phyloP scores from a whole-genome alignment of 2,113 vertebrate genomes.

The Scomber scombrus region DNA sequence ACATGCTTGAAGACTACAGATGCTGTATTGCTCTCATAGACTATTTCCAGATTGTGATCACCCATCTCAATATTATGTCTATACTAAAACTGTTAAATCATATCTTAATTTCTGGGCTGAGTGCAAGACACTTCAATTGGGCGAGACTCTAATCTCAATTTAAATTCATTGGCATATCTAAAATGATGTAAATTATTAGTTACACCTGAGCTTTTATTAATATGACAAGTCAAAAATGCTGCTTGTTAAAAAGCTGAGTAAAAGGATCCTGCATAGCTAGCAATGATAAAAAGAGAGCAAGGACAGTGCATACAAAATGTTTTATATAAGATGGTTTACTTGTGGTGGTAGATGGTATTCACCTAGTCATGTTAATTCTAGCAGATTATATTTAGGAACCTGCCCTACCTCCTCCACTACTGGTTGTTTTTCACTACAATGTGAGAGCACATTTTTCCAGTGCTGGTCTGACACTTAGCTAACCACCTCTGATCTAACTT shows the following conservation, averaged over 20 bases:
- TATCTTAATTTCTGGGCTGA: neutral
- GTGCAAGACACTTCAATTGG: neutral
- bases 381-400: neutral
- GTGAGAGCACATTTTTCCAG: conserved; percentile 12
- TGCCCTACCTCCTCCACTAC: neutral
- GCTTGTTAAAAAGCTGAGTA: neutral
- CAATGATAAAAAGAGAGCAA: neutral
- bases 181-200: neutral
- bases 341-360: neutral
- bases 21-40: neutral
- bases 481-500: conserved; percentile 28
- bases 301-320: neutral
- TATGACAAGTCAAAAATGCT: conserved; percentile 1
- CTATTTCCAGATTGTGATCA: neutral
- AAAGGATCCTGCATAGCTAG: neutral
- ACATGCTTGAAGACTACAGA: neutral
- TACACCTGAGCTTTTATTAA: neutral
- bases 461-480: conserved; percentile 21
- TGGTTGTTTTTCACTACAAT: conserved; percentile 6
- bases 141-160: neutral
- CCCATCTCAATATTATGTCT: neutral
- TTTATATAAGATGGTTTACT: neutral
- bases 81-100: neutral
- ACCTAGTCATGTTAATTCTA: neutral
- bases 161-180: neutral